Evolutionary conservation across 1,140 invertebrate genomes (phyloP), one percentile per base, ranked within the genome.

Genomic region (Bombus balteatus): DNA sequence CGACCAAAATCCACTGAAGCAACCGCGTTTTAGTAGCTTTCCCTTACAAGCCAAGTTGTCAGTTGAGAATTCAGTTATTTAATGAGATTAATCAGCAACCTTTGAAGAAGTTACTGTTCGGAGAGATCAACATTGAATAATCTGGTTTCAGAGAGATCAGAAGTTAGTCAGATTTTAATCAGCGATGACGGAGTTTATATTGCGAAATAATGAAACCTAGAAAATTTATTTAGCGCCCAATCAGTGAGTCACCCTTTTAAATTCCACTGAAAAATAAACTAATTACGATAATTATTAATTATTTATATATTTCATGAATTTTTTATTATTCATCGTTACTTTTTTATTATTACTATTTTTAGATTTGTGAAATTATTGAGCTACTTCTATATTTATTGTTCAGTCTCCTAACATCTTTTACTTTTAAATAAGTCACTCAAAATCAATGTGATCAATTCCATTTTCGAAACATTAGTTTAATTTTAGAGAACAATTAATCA

Each of bases 121-220:
- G 28, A 43, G 41, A 73, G 41, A 73, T 73, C 41, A 73, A 73
- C 71, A 43, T 73, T 73, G 47, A 73, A 73, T 73, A 73, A 73
- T 41, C 28, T 18, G 6, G 28, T 37, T 73, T 73, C n/a, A 73
- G 32, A 47, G 41, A 73, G 41, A 43, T n/a, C 39, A 32, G 10
- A 32, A 72, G 70, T 72, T 72, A 15, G 39, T n/a, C 37, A 72
- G 71, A 41, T 72, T 43, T 73, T 73, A 73, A 43, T 73, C 43
- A 73, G 15, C 28, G 13, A n/a, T 43, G 28, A 5, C 28, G 39
- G 5, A 43, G 28, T 43, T 47, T 32, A 15, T 43, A 73, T 43
- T 43, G 13, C 9, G 41, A 73, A 15, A 72, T 32, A 72, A 72
- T 41, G 28, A n/a, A 41, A 13, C n/a, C 39, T 6, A 12, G 12